A percentile compares a stretch with the other conserved stretches of the same genome.
phyloP scores from a whole-genome alignment of 2,113 vertebrate species.

The Hyperopisus bebe region DNA sequence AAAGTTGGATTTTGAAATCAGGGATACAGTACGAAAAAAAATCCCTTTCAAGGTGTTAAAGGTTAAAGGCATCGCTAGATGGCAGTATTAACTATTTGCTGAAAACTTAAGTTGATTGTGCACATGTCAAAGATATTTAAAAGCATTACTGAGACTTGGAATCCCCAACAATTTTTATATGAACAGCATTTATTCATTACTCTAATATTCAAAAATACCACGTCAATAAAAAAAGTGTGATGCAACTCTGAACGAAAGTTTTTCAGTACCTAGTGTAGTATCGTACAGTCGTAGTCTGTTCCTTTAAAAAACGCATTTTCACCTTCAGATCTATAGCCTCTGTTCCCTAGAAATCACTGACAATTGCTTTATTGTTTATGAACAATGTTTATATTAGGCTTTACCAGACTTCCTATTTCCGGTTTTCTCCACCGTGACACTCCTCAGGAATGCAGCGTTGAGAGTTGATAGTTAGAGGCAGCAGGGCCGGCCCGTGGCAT shows the following conservation, averaged over 20 bases:
- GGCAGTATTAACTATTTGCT: background rate
- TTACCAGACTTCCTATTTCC: background rate
- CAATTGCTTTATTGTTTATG: background rate
- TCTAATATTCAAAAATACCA: background rate
- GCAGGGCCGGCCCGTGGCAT: too few species aligned
- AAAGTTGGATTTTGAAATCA: background rate
- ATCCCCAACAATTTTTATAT: background rate
- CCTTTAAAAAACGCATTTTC: background rate
- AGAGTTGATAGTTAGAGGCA: too few species aligned
- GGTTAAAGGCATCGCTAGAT: background rate
- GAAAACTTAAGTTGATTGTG: background rate
- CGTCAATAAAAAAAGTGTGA: background rate
- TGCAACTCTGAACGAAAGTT: background rate
- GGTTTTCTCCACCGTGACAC: background rate
- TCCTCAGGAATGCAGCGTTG: background rate
- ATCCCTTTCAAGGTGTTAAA: background rate
- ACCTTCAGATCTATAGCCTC: background rate
- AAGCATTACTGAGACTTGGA: background rate
- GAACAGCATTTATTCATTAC: background rate
- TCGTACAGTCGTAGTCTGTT: background rate
- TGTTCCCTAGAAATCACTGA: background rate
- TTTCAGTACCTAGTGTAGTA: background rate
- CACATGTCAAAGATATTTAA: background rate
- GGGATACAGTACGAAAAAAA: background rate
- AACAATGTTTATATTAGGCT: background rate